Percentiles rank a stretch among this genome's conserved stretches.
Evolutionary conservation across 1,140 invertebrate genomes (phyloP).

Genomic region (Philotrypesis tridentata): DNA sequence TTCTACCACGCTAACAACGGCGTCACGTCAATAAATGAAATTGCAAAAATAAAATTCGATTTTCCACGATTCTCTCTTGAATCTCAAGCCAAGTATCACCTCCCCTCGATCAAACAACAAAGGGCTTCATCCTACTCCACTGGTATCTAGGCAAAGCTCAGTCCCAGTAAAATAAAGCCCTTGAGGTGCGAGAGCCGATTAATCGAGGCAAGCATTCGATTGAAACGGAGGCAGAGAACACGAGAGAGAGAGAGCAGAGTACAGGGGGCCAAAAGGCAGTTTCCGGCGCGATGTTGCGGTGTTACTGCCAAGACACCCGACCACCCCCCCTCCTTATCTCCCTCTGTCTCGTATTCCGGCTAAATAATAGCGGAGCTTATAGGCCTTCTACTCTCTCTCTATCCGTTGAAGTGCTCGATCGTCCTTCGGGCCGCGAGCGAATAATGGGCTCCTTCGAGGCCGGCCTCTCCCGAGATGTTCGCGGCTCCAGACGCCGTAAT

Average conservation of each 20-base stretch:
- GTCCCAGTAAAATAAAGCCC: background rate
- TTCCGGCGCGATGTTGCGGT: background rate
- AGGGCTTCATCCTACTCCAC: background rate
- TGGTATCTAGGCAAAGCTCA: background rate
- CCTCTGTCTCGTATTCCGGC: background rate
- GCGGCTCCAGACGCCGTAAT: slow-evolving; percentile 52
- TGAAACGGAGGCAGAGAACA: background rate
- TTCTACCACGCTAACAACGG: too few species aligned
- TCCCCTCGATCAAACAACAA: background rate
- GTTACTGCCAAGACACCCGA: background rate
- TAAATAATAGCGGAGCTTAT: slow-evolving; percentile 37
- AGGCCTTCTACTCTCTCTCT: too few species aligned
- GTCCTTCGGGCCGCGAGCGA: slow-evolving; percentile 6
- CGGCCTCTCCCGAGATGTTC: slow-evolving; percentile 42
- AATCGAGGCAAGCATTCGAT: slow-evolving; percentile 14
- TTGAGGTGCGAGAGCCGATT: slow-evolving; percentile 6
- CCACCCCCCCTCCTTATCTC: too few species aligned
- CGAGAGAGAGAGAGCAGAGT: background rate
- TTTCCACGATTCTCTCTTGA: too few species aligned
- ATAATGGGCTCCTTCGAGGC: slow-evolving; percentile 41
- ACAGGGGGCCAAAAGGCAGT: background rate
- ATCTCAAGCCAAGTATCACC: too few species aligned
- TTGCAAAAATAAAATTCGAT: too few species aligned
- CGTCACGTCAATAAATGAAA: too few species aligned
- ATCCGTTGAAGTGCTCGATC: slow-evolving; percentile 30